Conservation (phyloP, 2,113 vertebrate genomes). For the Labeo rohita region DNA sequence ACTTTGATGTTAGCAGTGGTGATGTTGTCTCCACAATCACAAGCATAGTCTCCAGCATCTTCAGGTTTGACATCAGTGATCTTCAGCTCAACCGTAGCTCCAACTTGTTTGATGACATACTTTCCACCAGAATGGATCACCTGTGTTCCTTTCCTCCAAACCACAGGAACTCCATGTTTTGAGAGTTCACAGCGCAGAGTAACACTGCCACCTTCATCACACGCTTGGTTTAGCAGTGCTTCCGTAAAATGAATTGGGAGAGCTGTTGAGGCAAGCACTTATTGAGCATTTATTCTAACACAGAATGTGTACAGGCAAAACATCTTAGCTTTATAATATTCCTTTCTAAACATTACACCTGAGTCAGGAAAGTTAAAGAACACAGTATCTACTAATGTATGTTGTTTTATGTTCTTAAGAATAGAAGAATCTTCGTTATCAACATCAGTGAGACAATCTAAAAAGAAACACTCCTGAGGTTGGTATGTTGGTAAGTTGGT, state of each 20-base stretch:
- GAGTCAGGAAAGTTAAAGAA: background rate
- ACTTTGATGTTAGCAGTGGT: conserved; percentile 62
- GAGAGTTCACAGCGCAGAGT: conserved; percentile 82
- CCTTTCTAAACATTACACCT: background rate
- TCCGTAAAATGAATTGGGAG: conserved; percentile 54
- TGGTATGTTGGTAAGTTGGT: background rate
- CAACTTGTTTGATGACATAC: conserved; percentile 75
- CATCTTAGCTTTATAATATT: background rate
- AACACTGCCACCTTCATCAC: conserved; percentile 74
- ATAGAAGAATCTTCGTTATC: background rate
- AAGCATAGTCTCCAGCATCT: conserved; percentile 55
- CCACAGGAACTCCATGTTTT: conserved; percentile 75
- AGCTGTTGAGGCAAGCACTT: conserved; percentile 59
- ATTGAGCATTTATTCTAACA: background rate
- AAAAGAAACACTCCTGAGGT: background rate
- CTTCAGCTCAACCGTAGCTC: conserved; percentile 62
- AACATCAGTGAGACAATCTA: background rate
- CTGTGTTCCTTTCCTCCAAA: conserved; percentile 78
- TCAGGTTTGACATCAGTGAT: conserved; percentile 64
- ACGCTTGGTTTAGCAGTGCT: conserved; percentile 75
- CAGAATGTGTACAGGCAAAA: background rate
- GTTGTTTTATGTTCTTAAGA: background rate
- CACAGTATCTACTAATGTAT: background rate
- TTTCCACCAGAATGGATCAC: conserved; percentile 78
- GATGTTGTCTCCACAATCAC: conserved; percentile 49